Base-by-base conservation (phyloP, 1,140 invertebrate species). In the Hormaphis cornu region DNA sequence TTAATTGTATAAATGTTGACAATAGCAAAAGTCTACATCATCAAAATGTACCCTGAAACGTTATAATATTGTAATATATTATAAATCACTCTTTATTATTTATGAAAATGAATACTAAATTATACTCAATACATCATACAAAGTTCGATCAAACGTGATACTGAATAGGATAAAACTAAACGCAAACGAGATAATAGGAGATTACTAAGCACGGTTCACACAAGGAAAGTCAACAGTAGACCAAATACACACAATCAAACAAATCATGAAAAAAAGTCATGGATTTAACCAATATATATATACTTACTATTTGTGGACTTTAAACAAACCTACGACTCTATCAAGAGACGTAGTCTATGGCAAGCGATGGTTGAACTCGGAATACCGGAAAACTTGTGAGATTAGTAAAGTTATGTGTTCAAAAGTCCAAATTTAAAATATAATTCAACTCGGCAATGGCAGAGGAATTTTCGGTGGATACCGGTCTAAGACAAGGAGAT, bases 251-350 rank as follows among this genome's bases (percentile, higher is more conserved):
- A 37, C 14, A 6, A 37, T 37, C 35, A 37, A 37, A 37, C 35
- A 37, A 37, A 37, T 37, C 6, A 37, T n/a, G 14, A 37, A 50
- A 50, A 50, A 50, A 24, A 50, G 8, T 22, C 7, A 53, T 53
- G 14, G n/a, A 30, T 28, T 50, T 8, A 9, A 24, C 7, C 10
- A n/a, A 53, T 7, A 30, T 37, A n/a, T n/a, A 54, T 59, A 40
- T 44, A 59, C 40, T 59, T 40, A 24, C 56, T 37, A 40, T 59
- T 59, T 54, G 20, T 54, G 9, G 52, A 54, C 4, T 40, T 40
- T 9, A 40, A 37, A 22, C 18, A 40, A 24, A 8, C 33, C 18
- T 37, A 40, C 8, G 56, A 59, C 33, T 33, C 22, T 33, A 56
- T 56, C 16, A n/a, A 33, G 9, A 30, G 28, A 30, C 12, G 16